Evolutionary conservation across 35 echinoderm and acorn worm species (phyloP).

Genomic region (Heliocidaris erythrogramma): DNA sequence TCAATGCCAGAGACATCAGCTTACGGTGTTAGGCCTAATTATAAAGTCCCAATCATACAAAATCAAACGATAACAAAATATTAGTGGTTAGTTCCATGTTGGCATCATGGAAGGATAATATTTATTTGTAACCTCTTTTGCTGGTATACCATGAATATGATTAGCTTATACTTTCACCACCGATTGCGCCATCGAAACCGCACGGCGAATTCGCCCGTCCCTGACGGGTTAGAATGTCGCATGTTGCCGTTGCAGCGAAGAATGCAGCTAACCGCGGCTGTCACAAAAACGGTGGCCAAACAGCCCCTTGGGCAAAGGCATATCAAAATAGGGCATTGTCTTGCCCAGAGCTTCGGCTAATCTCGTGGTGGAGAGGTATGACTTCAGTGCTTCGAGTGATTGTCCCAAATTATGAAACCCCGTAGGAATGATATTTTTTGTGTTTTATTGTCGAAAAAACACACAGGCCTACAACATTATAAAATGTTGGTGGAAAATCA

Average conservation of each 20-base stretch:
- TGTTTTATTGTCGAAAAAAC: too few species aligned
- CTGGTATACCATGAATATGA: background rate
- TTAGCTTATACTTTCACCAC: background rate
- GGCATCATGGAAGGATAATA: background rate
- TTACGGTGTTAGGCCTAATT: background rate
- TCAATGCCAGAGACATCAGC: background rate
- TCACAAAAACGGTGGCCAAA: background rate
- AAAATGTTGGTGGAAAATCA: too few species aligned
- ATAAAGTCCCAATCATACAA: background rate
- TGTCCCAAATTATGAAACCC: background rate
- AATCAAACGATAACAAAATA: too few species aligned
- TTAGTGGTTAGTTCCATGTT: too few species aligned
- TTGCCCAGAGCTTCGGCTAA: background rate
- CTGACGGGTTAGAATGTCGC: background rate
- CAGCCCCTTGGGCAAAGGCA: background rate
- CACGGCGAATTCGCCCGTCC: background rate
- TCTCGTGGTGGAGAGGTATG: background rate
- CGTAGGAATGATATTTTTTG: background rate
- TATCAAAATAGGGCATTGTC: background rate
- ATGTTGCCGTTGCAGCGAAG: background rate
- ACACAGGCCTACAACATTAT: too few species aligned
- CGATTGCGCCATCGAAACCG: background rate
- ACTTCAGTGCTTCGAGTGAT: background rate
- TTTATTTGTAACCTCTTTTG: background rate
- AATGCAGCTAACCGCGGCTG: background rate